These are phyloP conservation scores for Babyrousa celebensis DNA, from an alignment of 2,797 vertebrate species.

Conservation along the genomic window DNA sequence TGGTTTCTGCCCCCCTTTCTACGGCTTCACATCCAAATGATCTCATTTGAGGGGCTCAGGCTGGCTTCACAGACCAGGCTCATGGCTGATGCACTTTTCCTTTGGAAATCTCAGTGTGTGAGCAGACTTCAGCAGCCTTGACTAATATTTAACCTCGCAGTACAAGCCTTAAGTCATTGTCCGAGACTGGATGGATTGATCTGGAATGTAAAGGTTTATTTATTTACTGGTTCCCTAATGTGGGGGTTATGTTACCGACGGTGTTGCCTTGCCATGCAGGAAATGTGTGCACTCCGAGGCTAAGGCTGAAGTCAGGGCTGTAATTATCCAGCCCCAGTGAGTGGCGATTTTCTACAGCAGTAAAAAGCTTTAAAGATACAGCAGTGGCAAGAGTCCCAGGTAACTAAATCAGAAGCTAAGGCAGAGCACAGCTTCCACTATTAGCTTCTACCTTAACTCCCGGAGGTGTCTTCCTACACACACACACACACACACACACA, in stretches of 20 bases:
- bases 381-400: fast-evolving
- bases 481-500: too few relatives aligned
- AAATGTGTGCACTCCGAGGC: not conserved
- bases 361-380: not conserved
- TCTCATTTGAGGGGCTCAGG: not conserved
- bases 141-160: constrained; percentile 77
- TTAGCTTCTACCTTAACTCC: not conserved
- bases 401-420: not conserved
- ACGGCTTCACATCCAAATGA: not conserved
- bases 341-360: constrained; percentile 72
- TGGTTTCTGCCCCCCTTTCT: not conserved
- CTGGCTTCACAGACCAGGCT: not conserved
- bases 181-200: constrained; percentile 58
- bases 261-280: not conserved
- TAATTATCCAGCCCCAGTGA: not conserved
- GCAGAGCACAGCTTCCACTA: not conserved
- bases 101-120: not conserved
- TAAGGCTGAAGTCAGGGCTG: not conserved
- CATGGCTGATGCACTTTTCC: not conserved
- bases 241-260: not conserved
- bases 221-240: constrained; percentile 74
- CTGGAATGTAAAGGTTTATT: constrained; percentile 81
- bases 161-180: constrained; percentile 26
- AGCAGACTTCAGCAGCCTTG: not conserved
- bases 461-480: not conserved